A percentile compares a stretch with the other conserved stretches of the same genome.
These are phyloP conservation scores for Camponotus fellah DNA, from an alignment of 2,888 invertebrate genomes.

Conservation along the genomic window DNA sequence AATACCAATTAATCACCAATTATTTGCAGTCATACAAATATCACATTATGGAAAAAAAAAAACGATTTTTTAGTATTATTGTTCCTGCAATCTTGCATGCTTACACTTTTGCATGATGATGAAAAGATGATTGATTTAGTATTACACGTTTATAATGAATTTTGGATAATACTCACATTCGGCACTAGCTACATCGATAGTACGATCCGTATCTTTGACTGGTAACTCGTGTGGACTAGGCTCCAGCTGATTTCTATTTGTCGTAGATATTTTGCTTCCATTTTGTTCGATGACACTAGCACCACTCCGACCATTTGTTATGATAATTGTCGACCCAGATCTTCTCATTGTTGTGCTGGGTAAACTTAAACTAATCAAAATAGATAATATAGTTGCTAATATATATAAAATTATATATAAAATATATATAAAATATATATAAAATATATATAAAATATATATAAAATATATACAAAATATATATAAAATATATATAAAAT, in stretches of 20 bases:
- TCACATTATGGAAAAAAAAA: slow-evolving; percentile 19
- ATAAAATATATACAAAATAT: not conserved
- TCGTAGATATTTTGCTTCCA: slow-evolving; percentile 74
- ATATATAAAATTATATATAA: not conserved
- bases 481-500: not conserved
- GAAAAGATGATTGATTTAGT: slow-evolving; percentile 57
- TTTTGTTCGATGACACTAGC: slow-evolving; percentile 75
- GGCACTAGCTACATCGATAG: slow-evolving; percentile 86
- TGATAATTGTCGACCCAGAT: slow-evolving; percentile 81
- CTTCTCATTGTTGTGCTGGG: slow-evolving; percentile 79
- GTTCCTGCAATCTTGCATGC: slow-evolving; percentile 62
- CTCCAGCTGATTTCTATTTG: slow-evolving; percentile 82
- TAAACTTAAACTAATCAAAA: slow-evolving; percentile 75
- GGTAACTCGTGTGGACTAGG: slow-evolving; percentile 85
- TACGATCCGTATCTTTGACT: slow-evolving; percentile 85
- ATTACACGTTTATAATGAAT: not conserved
- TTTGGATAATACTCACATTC: slow-evolving; percentile 86
- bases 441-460: too few relatives aligned
- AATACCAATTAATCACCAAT: slow-evolving; percentile 22
- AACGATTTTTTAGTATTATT: not conserved
- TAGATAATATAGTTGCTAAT: not conserved
- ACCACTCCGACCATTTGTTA: slow-evolving; percentile 79
- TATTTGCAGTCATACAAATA: slow-evolving; percentile 26
- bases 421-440: too few relatives aligned
- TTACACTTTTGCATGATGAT: slow-evolving; percentile 55